Conservation (phyloP, 35 echinoderm and acorn worm species). For the Diadema setosum region DNA sequence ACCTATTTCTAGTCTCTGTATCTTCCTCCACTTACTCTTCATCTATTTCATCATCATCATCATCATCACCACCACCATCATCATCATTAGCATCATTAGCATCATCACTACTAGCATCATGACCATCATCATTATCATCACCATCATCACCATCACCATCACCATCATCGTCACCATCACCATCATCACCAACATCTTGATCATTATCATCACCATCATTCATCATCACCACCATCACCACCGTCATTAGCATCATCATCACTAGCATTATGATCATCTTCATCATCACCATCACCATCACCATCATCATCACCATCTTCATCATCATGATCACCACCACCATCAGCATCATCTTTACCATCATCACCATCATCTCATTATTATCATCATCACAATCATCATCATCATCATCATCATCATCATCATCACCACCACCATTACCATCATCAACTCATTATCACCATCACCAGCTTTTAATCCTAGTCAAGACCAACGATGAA, state of each 20-base stretch:
- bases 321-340: neutral
- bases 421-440: slow-evolving; percentile 1
- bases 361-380: neutral
- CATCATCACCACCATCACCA: neutral
- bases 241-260: neutral
- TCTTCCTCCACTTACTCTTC: no score
- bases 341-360: neutral
- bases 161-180: slow-evolving; percentile 2
- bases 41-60: neutral
- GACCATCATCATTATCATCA: slow-evolving; percentile 2
- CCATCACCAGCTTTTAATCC: neutral
- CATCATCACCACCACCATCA: neutral
- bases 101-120: neutral
- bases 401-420: neutral
- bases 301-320: neutral
- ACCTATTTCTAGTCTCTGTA: no score
- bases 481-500: no score
- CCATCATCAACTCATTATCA: neutral
- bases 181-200: neutral
- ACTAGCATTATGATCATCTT: neutral
- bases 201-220: neutral
- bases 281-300: neutral
- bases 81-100: slow-evolving; percentile 1
- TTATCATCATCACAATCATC: slow-evolving; percentile 17
- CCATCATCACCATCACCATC: neutral